These are phyloP conservation scores for Cyclopterus lumpus DNA, from an alignment of 2,797 vertebrate genomes.

Conservation along the genomic window DNA sequence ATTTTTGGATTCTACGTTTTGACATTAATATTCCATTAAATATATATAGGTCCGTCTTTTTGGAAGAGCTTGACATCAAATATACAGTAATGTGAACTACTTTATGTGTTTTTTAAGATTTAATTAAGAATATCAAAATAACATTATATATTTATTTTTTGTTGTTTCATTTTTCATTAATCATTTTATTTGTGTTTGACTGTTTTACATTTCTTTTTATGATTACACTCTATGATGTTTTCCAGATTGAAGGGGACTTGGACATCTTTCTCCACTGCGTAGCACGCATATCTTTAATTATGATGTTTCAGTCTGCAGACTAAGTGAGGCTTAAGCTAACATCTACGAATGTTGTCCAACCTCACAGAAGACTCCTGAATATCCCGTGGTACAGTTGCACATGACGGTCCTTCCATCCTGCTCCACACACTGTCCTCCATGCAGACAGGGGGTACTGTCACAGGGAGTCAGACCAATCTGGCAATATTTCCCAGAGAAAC, in stretches of 20 bases:
- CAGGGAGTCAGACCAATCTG: constrained; percentile 73
- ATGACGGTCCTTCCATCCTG: constrained; percentile 46
- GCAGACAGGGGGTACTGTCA: constrained; percentile 80
- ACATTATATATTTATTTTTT: neutral
- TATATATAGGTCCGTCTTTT: neutral
- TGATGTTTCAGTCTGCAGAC: neutral
- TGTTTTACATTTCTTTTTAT: neutral
- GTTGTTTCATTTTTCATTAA: neutral
- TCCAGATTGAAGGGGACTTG: neutral
- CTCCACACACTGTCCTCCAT: constrained; percentile 82
- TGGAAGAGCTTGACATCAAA: neutral
- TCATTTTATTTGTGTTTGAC: neutral
- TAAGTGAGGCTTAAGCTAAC: neutral
- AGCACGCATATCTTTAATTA: neutral
- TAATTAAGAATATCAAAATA: neutral
- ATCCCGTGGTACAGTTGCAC: constrained; percentile 81
- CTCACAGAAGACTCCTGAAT: constrained; percentile 83
- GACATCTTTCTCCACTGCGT: neutral
- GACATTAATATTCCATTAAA: neutral
- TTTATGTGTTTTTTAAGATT: neutral
- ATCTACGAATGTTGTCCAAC: constrained; percentile 59
- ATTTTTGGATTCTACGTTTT: neutral
- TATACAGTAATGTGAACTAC: neutral
- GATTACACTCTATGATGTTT: neutral
- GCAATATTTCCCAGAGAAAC: constrained; percentile 82